phyloP scores from a whole-genome alignment of 2,888 invertebrate species.

The Coelinius sp. region DNA sequence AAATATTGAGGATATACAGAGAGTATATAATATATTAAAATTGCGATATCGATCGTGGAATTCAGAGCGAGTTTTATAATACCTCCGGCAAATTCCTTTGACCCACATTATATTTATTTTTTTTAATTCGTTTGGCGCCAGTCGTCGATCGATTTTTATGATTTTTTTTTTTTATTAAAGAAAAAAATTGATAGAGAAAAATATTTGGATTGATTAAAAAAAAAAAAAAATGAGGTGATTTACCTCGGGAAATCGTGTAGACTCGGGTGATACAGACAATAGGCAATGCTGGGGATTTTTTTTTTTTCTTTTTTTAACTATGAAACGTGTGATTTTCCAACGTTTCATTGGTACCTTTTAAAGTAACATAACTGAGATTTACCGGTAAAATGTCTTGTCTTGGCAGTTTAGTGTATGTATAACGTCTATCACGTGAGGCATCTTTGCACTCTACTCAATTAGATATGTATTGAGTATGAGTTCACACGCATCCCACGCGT shows the following conservation, averaged over 20 bases:
- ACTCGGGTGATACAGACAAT: background rate
- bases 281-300: background rate
- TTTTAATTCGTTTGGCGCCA: constrained; percentile 9
- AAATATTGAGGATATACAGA: background rate
- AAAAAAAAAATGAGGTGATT: background rate
- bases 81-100: constrained; percentile 16
- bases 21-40: constrained; percentile 6
- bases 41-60: constrained; percentile 11
- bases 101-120: background rate
- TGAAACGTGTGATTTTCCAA: constrained; percentile 24
- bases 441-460: constrained; percentile 45
- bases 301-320: background rate
- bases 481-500: constrained; percentile 58
- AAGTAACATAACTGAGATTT: background rate
- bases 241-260: constrained; percentile 5
- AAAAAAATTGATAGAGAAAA: too few species aligned
- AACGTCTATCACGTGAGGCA: constrained; percentile 40
- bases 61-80: constrained; percentile 12
- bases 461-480: constrained; percentile 43
- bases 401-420: constrained; percentile 15
- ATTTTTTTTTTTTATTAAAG: too few species aligned
- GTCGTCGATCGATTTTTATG: background rate
- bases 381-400: constrained; percentile 12
- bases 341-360: constrained; percentile 19
- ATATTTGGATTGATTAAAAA: too few species aligned